Evolutionary conservation across 2,113 vertebrate species (phyloP).

Genomic region (Oreochromis spilurus): DNA sequence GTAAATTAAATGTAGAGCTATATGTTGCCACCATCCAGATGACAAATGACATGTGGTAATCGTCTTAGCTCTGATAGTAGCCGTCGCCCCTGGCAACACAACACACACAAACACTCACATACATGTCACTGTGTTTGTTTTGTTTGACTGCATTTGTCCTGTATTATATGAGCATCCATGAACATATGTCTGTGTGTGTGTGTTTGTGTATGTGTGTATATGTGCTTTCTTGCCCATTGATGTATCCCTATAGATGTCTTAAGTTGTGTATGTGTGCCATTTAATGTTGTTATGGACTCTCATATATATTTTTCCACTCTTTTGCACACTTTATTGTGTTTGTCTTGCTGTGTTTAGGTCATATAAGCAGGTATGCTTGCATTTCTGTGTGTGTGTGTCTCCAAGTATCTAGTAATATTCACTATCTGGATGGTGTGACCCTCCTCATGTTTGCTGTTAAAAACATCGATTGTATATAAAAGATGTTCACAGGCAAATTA

Average conservation of each 20-base stretch:
- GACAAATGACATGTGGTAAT: slow-evolving; percentile 75
- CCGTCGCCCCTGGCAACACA: slow-evolving; percentile 30
- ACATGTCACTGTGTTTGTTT: slow-evolving; percentile 27
- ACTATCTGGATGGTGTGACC: not conserved
- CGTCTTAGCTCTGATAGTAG: slow-evolving; percentile 70
- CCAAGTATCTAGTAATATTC: not conserved
- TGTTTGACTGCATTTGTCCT: slow-evolving; percentile 36
- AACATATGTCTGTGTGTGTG: not conserved
- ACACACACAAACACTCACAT: slow-evolving; percentile 46
- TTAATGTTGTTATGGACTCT: not conserved
- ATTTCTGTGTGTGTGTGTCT: not conserved
- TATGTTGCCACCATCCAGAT: slow-evolving; percentile 74
- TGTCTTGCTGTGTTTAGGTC: not conserved
- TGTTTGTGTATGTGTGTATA: not conserved
- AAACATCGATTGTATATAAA: not conserved
- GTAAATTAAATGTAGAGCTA: slow-evolving; percentile 75
- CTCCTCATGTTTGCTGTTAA: not conserved
- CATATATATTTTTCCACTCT: not conserved
- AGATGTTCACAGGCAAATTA: not conserved
- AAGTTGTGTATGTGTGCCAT: not conserved
- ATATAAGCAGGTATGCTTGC: not conserved
- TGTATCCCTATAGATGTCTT: not conserved
- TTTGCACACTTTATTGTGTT: not conserved
- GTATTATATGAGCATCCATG: not conserved
- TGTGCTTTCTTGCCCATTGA: not conserved